phyloP scores from a whole-genome alignment of 2,113 vertebrate species.

The Aldabrachelys gigantea region DNA sequence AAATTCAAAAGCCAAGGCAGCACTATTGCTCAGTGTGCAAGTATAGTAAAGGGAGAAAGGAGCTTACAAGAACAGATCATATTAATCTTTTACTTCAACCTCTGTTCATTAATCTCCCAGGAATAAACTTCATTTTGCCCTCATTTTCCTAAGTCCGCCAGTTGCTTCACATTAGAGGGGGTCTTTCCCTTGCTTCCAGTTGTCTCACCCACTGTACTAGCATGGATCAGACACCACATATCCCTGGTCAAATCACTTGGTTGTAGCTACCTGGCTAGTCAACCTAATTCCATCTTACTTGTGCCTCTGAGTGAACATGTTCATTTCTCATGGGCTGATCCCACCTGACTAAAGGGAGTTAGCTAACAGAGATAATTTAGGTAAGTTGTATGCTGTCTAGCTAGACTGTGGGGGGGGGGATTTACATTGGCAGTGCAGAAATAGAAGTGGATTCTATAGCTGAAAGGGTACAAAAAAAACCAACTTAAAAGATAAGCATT shows the following conservation, averaged over 20 bases:
- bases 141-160: background rate
- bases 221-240: background rate
- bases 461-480: background rate
- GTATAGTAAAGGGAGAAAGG: constrained; percentile 3
- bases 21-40: background rate
- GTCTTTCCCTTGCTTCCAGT: background rate
- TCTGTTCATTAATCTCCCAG: constrained; percentile 41
- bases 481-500: background rate
- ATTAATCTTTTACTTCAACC: constrained; percentile 53
- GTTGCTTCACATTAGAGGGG: background rate
- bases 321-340: background rate
- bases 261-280: background rate
- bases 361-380: background rate
- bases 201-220: background rate
- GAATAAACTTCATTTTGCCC: constrained; percentile 24
- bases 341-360: background rate
- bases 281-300: background rate
- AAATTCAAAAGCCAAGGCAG: background rate
- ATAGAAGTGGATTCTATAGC: background rate
- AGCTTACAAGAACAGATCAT: constrained; percentile 32
- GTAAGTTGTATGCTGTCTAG: background rate
- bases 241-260: background rate
- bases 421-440: background rate
- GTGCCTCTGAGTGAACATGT: background rate
- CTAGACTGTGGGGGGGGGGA: background rate